Percentiles rank a stretch among this genome's conserved stretches.
Evolutionary conservation across 2,797 vertebrate genomes (phyloP).

Genomic region (Muscicapa striata): DNA sequence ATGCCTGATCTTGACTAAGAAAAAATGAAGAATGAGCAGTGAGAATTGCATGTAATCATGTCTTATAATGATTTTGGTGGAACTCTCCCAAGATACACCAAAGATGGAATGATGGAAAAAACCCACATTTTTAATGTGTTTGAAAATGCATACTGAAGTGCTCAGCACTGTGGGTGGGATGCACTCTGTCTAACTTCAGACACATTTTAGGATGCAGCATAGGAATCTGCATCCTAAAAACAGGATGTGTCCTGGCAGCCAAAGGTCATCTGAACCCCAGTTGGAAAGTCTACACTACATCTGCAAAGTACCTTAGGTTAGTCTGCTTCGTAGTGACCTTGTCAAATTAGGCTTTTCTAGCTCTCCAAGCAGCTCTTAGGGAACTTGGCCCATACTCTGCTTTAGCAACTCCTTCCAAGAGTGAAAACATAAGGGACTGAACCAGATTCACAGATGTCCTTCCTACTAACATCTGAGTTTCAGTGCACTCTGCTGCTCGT

Average conservation of each 20-base stretch:
- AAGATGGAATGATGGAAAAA: background rate
- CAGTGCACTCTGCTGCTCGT: background rate
- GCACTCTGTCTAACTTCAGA: background rate
- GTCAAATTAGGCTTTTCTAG: background rate
- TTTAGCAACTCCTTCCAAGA: background rate
- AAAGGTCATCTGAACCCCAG: background rate
- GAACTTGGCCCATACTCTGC: background rate
- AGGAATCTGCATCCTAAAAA: background rate
- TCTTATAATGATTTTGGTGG: background rate
- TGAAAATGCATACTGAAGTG: background rate
- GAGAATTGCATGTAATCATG: background rate
- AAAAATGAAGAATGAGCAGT: background rate
- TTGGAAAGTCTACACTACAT: background rate
- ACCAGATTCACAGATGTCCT: background rate
- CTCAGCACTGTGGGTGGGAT: background rate
- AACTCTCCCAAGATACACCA: background rate
- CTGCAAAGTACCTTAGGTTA: background rate
- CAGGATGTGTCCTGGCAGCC: background rate
- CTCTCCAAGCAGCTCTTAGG: background rate
- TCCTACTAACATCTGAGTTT: background rate
- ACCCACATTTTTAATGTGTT: accelerated
- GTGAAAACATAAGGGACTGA: background rate
- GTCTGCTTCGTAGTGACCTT: background rate
- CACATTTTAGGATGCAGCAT: background rate
- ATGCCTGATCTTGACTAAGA: background rate